A percentile compares a stretch with the other conserved stretches of the same genome.
Evolutionary conservation across 2,888 invertebrate genomes (phyloP).

Genomic region (Lissocephala sabroskyi): DNA sequence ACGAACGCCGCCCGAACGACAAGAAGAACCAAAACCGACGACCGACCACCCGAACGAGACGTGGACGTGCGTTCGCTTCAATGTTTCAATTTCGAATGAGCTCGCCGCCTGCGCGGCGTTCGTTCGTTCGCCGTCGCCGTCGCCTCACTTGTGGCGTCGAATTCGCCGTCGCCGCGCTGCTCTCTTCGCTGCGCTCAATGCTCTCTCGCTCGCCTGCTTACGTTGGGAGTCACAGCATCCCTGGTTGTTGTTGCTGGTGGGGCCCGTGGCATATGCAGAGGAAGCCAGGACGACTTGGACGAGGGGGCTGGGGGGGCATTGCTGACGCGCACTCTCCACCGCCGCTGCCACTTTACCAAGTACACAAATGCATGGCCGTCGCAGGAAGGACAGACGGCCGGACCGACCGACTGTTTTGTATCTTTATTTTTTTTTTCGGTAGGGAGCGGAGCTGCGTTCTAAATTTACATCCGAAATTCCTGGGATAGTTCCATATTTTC

Average conservation of each 20-base stretch:
- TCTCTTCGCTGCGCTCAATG: slow-evolving; percentile 9
- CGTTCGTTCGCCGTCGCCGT: slow-evolving; percentile 35
- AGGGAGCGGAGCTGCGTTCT: slow-evolving; percentile 19
- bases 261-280: slow-evolving; percentile 44
- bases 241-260: slow-evolving; percentile 13
- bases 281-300: slow-evolving; percentile 39
- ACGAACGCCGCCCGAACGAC: too few species aligned
- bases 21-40: not conserved
- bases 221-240: slow-evolving; percentile 15
- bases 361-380: slow-evolving; percentile 9
- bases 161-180: slow-evolving; percentile 10
- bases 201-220: slow-evolving; percentile 8
- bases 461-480: slow-evolving; percentile 56
- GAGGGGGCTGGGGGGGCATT: slow-evolving; percentile 15
- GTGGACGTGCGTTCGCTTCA: slow-evolving; percentile 16
- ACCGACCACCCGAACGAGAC: not conserved
- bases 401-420: too few species aligned
- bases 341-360: slow-evolving; percentile 39
- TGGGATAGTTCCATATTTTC: slow-evolving; percentile 57
- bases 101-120: slow-evolving; percentile 10
- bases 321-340: slow-evolving; percentile 15
- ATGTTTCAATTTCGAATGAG: slow-evolving; percentile 15
- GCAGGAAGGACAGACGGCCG: too few species aligned
- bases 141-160: slow-evolving; percentile 38
- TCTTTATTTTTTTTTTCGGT: slow-evolving; percentile 18